Evolutionary conservation across 2,113 vertebrate genomes (phyloP).

Genomic region (Pomatostomus ruficeps): DNA sequence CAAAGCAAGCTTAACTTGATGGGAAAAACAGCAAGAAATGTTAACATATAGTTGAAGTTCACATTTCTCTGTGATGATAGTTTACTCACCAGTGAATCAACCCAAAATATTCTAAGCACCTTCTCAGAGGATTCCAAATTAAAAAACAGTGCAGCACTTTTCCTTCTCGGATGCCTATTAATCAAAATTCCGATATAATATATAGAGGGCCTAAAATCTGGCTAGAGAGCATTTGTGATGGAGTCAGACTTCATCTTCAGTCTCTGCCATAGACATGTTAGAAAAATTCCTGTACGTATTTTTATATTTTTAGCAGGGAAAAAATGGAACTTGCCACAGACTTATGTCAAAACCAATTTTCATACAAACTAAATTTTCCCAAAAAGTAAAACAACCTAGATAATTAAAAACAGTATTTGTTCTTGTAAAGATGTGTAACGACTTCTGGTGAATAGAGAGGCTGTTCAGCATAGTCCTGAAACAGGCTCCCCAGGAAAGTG

Average conservation of each 20-base stretch:
- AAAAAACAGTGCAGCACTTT: background rate
- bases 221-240: background rate
- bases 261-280: background rate
- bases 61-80: background rate
- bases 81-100: background rate
- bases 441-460: slow-evolving; percentile 39
- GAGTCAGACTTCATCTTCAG: background rate
- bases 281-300: background rate
- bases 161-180: background rate
- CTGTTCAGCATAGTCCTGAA: slow-evolving; percentile 11
- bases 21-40: background rate
- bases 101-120: background rate
- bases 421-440: background rate
- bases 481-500: background rate
- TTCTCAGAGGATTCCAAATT: background rate
- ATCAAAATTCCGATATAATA: background rate
- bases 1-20: background rate
- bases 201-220: background rate
- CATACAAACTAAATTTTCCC: slow-evolving; percentile 1
- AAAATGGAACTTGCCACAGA: background rate
- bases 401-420: slow-evolving; percentile 56
- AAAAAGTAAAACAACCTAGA: slow-evolving; percentile 32
- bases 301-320: background rate
- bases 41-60: background rate
- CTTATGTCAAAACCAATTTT: slow-evolving; percentile 3